Percentiles rank a stretch among this genome's conserved stretches.
Evolutionary conservation across 1,140 invertebrate genomes (phyloP).

Genomic region (Anoplolepis gracilipes): DNA sequence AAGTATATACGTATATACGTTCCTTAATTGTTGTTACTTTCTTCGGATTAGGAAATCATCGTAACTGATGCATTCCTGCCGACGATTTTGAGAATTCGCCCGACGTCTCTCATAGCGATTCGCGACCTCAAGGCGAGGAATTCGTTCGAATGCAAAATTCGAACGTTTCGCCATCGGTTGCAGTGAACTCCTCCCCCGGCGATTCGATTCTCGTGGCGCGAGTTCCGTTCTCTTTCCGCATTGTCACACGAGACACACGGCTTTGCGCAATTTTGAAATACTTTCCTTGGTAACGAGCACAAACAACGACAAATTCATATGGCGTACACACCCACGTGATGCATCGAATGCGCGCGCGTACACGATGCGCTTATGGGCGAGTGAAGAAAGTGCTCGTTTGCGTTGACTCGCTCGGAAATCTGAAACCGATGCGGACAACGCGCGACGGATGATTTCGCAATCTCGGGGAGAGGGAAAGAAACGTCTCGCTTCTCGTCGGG

Average conservation of each 20-base stretch:
- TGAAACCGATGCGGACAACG: conserved; percentile 49
- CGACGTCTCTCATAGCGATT: background rate
- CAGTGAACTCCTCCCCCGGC: background rate
- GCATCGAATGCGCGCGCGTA: background rate
- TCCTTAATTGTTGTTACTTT: background rate
- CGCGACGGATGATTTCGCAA: conserved; percentile 52
- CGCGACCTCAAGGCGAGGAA: conserved; percentile 1
- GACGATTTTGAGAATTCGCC: background rate
- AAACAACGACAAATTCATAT: background rate
- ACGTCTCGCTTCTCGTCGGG: conserved; percentile 22
- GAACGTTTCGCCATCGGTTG: conserved; percentile 28
- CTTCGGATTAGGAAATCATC: background rate
- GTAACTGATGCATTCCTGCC: background rate
- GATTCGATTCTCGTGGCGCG: conserved; percentile 34
- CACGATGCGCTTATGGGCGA: conserved; percentile 26
- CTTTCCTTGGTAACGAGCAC: conserved; percentile 56
- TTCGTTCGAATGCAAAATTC: conserved; percentile 51
- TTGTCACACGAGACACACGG: conserved; percentile 41
- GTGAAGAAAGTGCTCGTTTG: conserved; percentile 64
- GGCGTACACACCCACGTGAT: background rate
- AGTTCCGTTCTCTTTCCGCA: conserved; percentile 55
- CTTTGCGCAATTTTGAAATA: conserved; percentile 71
- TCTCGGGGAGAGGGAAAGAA: conserved; percentile 24
- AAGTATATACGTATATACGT: too few species aligned
- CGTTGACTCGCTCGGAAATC: conserved; percentile 56